Conservation (phyloP, 2,113 vertebrate genomes). For the Canis aureus region DNA sequence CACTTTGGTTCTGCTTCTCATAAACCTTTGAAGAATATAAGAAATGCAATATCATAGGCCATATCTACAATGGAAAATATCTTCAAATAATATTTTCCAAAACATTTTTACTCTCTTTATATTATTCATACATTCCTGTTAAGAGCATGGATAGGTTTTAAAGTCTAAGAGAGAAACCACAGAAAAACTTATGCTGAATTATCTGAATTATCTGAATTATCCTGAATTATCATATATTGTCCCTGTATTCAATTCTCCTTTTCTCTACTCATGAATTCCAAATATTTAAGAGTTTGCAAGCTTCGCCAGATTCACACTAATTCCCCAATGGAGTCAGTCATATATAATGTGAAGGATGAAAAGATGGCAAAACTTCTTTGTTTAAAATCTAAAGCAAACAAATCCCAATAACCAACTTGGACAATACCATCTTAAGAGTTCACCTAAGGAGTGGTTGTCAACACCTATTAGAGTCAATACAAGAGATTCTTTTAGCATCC, state of each 20-base stretch:
- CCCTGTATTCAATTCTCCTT: neutral
- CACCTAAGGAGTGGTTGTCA: slow-evolving; percentile 69
- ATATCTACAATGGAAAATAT: neutral
- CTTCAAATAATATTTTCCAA: slow-evolving; percentile 50
- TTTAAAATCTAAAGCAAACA: slow-evolving; percentile 83
- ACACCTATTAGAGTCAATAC: slow-evolving; percentile 61
- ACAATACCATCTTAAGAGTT: slow-evolving; percentile 61
- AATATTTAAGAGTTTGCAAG: slow-evolving; percentile 77
- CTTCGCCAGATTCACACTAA: slow-evolving; percentile 82
- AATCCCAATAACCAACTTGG: slow-evolving; percentile 71
- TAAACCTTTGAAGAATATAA: neutral
- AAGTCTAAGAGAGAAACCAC: slow-evolving; percentile 12
- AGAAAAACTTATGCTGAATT: slow-evolving; percentile 71
- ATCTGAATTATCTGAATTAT: slow-evolving; percentile 73
- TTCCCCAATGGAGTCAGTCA: slow-evolving; percentile 82
- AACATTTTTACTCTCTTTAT: slow-evolving; percentile 38
- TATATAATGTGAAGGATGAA: slow-evolving; percentile 83
- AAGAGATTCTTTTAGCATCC: slow-evolving; percentile 43
- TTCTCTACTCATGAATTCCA: slow-evolving; percentile 73
- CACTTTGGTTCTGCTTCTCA: neutral
- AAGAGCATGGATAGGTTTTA: neutral
- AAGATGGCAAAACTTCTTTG: slow-evolving; percentile 77
- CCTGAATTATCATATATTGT: slow-evolving; percentile 68
- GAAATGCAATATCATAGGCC: neutral
- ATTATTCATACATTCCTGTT: slow-evolving; percentile 32